Evolutionary conservation across 1,140 invertebrate species (phyloP).

Genomic region (Cecropterus lyciades): DNA sequence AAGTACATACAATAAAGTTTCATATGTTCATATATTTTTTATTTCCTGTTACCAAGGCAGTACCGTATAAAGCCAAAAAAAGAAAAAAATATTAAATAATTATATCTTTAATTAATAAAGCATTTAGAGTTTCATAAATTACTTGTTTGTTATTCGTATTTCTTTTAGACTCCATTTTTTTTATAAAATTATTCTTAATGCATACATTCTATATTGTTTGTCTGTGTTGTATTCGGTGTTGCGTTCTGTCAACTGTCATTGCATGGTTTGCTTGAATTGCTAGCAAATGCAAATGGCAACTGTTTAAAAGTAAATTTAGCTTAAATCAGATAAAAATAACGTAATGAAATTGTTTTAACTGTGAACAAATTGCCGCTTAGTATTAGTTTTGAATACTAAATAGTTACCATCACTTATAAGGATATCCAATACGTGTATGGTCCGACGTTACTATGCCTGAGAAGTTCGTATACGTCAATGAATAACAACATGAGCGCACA

Average conservation of each 20-base stretch:
- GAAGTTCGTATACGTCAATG: constrained; percentile 48
- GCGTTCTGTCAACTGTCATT: not conserved
- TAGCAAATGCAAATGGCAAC: constrained; percentile 5
- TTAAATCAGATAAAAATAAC: not conserved
- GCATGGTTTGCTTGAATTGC: not conserved
- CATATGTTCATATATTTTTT: too few relatives aligned
- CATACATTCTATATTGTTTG: too few relatives aligned
- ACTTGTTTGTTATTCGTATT: too few relatives aligned
- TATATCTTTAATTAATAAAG: too few relatives aligned
- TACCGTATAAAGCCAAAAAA: too few relatives aligned
- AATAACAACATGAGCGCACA: constrained; percentile 75
- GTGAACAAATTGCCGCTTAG: constrained; percentile 7
- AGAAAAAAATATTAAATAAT: too few relatives aligned
- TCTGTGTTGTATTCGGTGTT: too few relatives aligned
- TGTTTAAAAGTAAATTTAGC: constrained; percentile 1
- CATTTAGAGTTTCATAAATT: too few relatives aligned
- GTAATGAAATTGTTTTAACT: constrained; percentile 2
- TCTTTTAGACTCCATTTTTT: too few relatives aligned
- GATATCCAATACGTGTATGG: not conserved
- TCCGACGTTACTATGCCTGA: constrained; percentile 9
- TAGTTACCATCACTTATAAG: not conserved
- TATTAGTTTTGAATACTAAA: constrained; percentile 2
- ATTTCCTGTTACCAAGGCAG: too few relatives aligned
- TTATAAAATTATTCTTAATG: too few relatives aligned
- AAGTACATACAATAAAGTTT: too few relatives aligned